Evolutionary conservation across 2,888 invertebrate genomes (phyloP), one percentile per base, ranked within the genome.

Genomic region (Sthenelais limicola): DNA sequence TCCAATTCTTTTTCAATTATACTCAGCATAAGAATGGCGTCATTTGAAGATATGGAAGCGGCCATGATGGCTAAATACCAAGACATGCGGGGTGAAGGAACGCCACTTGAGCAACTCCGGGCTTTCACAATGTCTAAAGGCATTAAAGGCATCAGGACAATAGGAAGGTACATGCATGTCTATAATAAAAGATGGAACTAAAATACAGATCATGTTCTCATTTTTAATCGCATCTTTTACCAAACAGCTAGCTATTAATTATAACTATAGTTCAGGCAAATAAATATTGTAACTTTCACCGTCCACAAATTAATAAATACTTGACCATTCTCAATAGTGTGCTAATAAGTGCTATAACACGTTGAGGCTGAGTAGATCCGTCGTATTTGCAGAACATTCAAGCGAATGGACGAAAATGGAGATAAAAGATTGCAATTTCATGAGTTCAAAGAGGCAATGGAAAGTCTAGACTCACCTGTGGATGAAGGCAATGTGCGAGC

Each of bases 361-460:
- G n/a, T n/a, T n/a, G n/a, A n/a, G n/a, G n/a, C n/a, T n/a, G n/a
- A n/a, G n/a, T n/a, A 43, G 18, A 15, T 43, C 18, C 18, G 18
- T 15, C 12, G 18, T 56, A 28, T 12, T 49, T 49, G 5, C 72
- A 74, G 74, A 51, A 43, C 43, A 12, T 74, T 74, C 38, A 33
- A 47, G 12, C 69, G 70, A 15, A 24, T 73, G 32, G 75, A 75
- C 49, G 43, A 73, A 32, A 75, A 71, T 26, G 75, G 75, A 47
- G 75, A 75, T 68, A 75, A 73, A 28, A 58, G 58, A 24, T 35
- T 75, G 5, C 62, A 75, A 48, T 73, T 69, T 26, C 38, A 26
- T 5, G 75, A 75, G 68, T 75, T 75, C 51, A 15, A 58, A 47
- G 67, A 73, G 2, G 67, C 48, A 15, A 47, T 70, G 0, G 75